Percentiles rank a stretch among this genome's conserved stretches.
phyloP scores from a whole-genome alignment of 2,888 invertebrate genomes.

The Amblyjoppa proteus region DNA sequence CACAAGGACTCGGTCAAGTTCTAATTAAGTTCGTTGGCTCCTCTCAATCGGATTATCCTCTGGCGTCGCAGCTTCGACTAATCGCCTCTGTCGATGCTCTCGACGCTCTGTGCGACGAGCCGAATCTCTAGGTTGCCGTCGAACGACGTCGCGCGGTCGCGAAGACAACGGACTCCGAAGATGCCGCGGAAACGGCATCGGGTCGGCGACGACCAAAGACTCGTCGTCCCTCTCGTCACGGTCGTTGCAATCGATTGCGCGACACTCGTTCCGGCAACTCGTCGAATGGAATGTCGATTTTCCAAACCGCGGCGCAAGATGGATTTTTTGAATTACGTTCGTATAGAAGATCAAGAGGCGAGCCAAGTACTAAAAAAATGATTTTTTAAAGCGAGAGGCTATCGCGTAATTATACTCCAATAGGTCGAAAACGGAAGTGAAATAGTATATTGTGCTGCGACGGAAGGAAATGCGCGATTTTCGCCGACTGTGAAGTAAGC shows the following conservation, averaged over 20 bases:
- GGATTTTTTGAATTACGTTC: no score
- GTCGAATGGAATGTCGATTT: neutral
- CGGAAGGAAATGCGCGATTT: no score
- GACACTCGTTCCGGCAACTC: neutral
- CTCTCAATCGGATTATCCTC: conserved; percentile 65
- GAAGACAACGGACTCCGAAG: conserved; percentile 5
- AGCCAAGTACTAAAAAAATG: no score
- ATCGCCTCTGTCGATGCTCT: conserved; percentile 18
- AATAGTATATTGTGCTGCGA: no score
- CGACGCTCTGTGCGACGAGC: neutral
- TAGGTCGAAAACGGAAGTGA: no score
- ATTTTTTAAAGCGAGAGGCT: no score
- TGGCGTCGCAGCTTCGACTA: conserved; percentile 57
- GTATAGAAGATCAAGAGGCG: no score
- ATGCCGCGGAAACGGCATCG: conserved; percentile 9
- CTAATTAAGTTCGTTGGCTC: conserved; percentile 68
- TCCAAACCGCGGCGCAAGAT: no score
- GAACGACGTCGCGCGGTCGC: neutral
- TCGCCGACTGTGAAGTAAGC: no score
- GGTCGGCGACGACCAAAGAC: neutral
- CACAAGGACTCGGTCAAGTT: conserved; percentile 68
- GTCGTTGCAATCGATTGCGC: neutral
- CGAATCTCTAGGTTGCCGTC: neutral
- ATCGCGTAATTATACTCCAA: no score
- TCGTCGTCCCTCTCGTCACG: neutral